Percentiles rank a stretch among this genome's conserved stretches.
Conservation (phyloP, 2,797 vertebrate species). For the Helarctos malayanus region DNA sequence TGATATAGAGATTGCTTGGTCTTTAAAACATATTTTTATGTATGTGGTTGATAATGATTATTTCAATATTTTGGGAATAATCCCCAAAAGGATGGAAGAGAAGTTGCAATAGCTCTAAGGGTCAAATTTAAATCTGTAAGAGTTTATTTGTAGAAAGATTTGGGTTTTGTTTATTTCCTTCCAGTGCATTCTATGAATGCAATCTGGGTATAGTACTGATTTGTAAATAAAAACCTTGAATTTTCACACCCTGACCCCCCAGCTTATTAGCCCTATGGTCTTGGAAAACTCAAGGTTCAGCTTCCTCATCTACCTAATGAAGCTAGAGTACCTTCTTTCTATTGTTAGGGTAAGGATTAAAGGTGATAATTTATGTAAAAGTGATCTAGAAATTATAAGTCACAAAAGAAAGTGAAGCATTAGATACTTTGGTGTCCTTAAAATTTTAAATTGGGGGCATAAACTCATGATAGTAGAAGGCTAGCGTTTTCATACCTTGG, state of each 20-base stretch:
- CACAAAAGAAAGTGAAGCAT: not conserved
- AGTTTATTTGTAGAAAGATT: not conserved
- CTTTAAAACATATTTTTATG: not conserved
- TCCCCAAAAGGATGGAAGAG: not conserved
- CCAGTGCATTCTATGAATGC: not conserved
- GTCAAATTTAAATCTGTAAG: not conserved
- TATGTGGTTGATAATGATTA: not conserved
- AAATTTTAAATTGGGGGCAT: not conserved
- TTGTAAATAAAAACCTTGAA: not conserved
- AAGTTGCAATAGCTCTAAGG: not conserved
- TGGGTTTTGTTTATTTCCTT: not conserved
- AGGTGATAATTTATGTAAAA: not conserved
- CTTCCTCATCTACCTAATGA: not conserved
- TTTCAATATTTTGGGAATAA: constrained; percentile 29
- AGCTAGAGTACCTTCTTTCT: not conserved
- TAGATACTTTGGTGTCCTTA: not conserved
- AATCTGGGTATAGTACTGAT: not conserved
- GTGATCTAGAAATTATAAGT: not conserved
- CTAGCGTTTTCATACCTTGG: not conserved
- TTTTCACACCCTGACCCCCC: not conserved
- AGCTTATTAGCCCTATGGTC: not conserved
- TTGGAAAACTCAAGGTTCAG: not conserved
- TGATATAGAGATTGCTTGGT: not conserved
- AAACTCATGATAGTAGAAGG: not conserved
- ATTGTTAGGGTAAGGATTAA: not conserved